Evolutionary conservation across 1,140 invertebrate species (phyloP).

Genomic region (Camponotus pennsylvanicus): DNA sequence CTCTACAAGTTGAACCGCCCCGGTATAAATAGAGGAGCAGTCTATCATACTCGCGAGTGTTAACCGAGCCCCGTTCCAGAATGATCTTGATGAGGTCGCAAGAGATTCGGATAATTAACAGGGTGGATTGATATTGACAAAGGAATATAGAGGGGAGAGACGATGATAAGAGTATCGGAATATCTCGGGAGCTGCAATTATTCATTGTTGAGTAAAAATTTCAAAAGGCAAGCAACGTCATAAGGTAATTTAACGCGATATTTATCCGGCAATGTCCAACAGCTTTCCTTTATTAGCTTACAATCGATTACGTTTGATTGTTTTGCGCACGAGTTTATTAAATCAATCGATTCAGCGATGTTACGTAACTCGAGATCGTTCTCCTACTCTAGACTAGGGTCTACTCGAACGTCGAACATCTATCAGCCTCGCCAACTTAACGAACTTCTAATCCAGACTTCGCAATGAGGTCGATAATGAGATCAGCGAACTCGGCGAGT

Average conservation of each 20-base stretch:
- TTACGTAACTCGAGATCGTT: neutral
- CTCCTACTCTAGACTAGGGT: neutral
- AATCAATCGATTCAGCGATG: neutral
- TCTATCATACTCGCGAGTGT: conserved; percentile 53
- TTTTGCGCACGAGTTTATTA: neutral
- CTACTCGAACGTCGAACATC: neutral
- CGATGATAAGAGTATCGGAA: neutral
- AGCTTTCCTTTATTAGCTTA: neutral
- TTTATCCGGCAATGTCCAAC: neutral
- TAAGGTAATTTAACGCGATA: neutral
- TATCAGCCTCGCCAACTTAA: neutral
- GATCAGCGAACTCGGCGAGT: conserved; percentile 27
- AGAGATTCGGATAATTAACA: conserved; percentile 45
- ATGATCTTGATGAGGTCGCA: conserved; percentile 34
- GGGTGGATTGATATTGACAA: conserved; percentile 31
- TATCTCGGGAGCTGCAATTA: neutral
- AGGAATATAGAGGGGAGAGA: neutral
- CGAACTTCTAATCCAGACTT: conserved; percentile 22
- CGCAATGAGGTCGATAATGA: neutral
- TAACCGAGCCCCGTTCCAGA: neutral
- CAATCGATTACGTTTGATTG: neutral
- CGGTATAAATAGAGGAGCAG: conserved; percentile 63
- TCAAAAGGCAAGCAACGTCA: neutral
- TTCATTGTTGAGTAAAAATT: neutral
- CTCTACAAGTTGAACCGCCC: neutral